Evolutionary conservation across 2,797 vertebrate species (phyloP), one percentile per base, ranked within the genome.

Genomic region (Kryptopterus vitreolus): DNA sequence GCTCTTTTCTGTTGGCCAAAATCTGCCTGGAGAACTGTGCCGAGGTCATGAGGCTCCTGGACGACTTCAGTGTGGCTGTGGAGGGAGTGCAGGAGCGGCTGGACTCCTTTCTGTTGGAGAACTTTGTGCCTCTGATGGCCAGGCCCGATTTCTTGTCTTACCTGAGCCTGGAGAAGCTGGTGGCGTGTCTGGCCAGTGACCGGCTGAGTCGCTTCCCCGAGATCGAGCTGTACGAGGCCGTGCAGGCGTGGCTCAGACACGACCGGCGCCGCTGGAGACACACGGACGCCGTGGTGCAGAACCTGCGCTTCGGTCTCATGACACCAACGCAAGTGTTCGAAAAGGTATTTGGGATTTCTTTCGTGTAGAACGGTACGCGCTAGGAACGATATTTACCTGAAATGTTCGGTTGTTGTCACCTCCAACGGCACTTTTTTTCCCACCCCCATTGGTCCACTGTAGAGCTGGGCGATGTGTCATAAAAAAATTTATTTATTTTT

Each of bases 1-100:
- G 98, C 89, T 98, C 97, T 87, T 99, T 99, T 89, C 94, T 99
- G 68, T 93, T 99, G 93, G 96, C 97, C 50, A 98, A 99, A 94
- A 98, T 99, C 91, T 98, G 97, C 85, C 92, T 99, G 93, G 98
- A 98, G 93, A 99, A 99, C 91, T 99, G 97, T 79, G 97, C 98
- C 8, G 98, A 99, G 93, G 98, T 99, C 87, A 99, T 99, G 97
- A 96, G 96, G 78, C 95, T 99, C 81, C 94, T 99, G 94, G 98
- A 99, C 92, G 98, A 99, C 93, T 99, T 99, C 86, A 97, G 97
- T 87, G 98, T 99, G 86, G 97, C 96, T 57, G 96, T 98, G 87
- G 98, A 99, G 91, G 98, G 98, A 78, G 97, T 99, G 85, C 96
- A 97, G 91, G 98, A 99, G 93, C 97, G 97, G 89, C 88, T 99